phyloP scores from a whole-genome alignment of 2,113 vertebrate species.

The Panurus biarmicus region DNA sequence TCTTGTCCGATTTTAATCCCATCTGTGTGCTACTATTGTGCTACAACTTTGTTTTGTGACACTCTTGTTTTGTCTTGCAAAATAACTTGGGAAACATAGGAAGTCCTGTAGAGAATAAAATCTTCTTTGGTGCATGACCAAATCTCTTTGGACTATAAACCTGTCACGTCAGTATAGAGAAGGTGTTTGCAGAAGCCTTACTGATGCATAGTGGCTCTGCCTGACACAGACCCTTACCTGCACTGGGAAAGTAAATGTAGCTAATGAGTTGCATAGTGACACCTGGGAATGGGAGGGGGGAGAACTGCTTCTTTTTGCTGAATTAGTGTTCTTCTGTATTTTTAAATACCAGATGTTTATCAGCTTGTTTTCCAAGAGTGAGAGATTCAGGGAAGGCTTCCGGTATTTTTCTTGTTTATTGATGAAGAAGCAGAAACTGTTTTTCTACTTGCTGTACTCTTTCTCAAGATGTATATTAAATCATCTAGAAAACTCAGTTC shows the following conservation, averaged over 20 bases:
- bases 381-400: background rate
- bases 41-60: background rate
- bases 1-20: background rate
- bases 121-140: background rate
- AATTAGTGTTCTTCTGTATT: background rate
- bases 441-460: background rate
- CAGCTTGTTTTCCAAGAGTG: background rate
- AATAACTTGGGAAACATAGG: background rate
- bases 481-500: background rate
- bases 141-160: background rate
- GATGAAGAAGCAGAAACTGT: background rate
- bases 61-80: background rate
- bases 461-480: background rate
- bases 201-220: rapidly evolving
- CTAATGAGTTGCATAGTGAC: background rate
- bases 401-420: background rate
- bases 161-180: background rate
- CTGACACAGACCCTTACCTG: background rate
- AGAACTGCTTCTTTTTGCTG: background rate
- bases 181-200: background rate
- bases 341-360: background rate
- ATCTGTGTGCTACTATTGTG: background rate
- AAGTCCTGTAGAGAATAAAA: background rate
- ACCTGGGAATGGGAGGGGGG: background rate
- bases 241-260: background rate